Percentiles rank a stretch among this genome's conserved stretches.
Evolutionary conservation across 2,888 invertebrate species (phyloP).

Genomic region (Napeogenes sylphis): DNA sequence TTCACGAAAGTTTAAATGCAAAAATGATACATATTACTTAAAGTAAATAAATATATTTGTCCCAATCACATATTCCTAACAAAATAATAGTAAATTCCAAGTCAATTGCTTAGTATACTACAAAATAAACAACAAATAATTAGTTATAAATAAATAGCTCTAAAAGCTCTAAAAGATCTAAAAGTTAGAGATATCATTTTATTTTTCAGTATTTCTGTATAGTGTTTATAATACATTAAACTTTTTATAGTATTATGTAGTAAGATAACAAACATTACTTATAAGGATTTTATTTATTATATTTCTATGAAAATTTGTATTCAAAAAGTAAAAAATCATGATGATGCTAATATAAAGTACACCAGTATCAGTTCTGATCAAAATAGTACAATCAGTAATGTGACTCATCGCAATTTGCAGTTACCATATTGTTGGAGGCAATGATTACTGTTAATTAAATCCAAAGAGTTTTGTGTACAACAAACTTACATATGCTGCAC

Average conservation of each 20-base stretch:
- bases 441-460: constrained; percentile 3
- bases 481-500: too few species aligned
- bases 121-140: too few species aligned
- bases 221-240: neutral
- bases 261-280: neutral
- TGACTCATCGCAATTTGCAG: constrained; percentile 14
- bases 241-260: neutral
- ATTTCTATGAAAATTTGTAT: neutral
- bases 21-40: too few species aligned
- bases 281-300: neutral
- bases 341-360: constrained; percentile 15
- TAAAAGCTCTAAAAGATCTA: too few species aligned
- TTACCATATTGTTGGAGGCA: neutral
- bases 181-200: too few species aligned
- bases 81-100: neutral
- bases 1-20: too few species aligned
- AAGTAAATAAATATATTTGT: too few species aligned
- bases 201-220: too few species aligned
- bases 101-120: too few species aligned
- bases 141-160: too few species aligned
- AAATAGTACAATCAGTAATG: constrained; percentile 19
- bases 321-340: constrained; percentile 12
- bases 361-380: constrained; percentile 18
- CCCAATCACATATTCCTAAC: neutral
- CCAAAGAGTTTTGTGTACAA: neutral